Base-by-base conservation (phyloP, 2,888 invertebrate species). In the Campoplex capitator region DNA sequence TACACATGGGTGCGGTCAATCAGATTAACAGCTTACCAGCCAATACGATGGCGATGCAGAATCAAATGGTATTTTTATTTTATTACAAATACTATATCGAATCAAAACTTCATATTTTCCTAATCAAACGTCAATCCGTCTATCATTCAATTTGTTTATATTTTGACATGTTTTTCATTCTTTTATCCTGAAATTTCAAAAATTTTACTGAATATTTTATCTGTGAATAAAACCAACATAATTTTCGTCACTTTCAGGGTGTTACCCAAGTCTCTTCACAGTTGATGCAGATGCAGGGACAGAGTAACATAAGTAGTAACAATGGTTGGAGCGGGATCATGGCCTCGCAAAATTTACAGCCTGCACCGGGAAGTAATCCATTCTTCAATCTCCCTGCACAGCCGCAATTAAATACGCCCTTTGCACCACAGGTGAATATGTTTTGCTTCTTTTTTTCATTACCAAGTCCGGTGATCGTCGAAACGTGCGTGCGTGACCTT, bases 351-450 rank as follows among this genome's bases (percentile, higher is more conserved):
- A 94, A 93, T 90, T 90, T 94, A 73, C 94, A 94, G 86, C 94
- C 94, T 23, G 93, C 94, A 13, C 94, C 94, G 7, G 94, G 94
- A 74, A 94, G 92, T 75, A 94, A 94, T 91, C 94, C 94, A 18
- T 94, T 94, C 84, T 93, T 94, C 70, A 94, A 94, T 89, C 90
- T 94, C 83, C 88, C 92, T 38, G 67, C 90, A 38, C 92, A 93
- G 87, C 92, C 91, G 35, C 91, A 90, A 67, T 87, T 90, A 51
- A 75, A 83, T 87, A 89, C 88, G 78, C 88, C 88, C 32, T 92
- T 92, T 80, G 78, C 90, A 68, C 82, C 92, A 80, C 93, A 93
- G 90, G 93, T 93, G 88, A 87, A 68, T 70, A 32, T 79, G n/a
- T 76, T 42, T 45, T 42, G 42, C 32, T 16, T 18, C 3, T 28